Conservation (phyloP, 2,113 vertebrate species). For the Gallinago undulata region DNA sequence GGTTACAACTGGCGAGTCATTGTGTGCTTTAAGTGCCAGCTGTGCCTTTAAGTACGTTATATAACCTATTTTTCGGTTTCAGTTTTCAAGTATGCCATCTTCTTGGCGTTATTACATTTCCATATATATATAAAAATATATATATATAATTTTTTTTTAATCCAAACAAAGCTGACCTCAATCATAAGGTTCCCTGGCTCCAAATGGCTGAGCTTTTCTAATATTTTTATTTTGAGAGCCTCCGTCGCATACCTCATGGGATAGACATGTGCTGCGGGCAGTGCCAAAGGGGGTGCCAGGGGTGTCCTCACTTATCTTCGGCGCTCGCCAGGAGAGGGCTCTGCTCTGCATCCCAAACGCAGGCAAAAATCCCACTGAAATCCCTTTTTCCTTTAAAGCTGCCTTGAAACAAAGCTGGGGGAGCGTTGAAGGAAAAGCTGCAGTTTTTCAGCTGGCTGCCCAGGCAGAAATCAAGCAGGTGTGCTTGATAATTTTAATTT, state of each 20-base stretch:
- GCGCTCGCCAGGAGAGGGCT: slow-evolving; percentile 37
- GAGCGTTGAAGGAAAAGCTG: background rate
- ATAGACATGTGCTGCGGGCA: slow-evolving; percentile 29
- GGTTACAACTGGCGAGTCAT: slow-evolving; percentile 52
- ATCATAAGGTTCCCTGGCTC: slow-evolving; percentile 28
- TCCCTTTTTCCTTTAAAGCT: background rate
- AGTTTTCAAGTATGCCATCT: slow-evolving; percentile 19
- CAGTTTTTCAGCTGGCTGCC: background rate
- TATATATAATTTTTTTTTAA: background rate
- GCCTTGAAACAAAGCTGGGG: background rate
- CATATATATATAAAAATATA: background rate
- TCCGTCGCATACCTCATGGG: background rate
- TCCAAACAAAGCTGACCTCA: slow-evolving; percentile 50
- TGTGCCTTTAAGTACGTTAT: slow-evolving; percentile 42
- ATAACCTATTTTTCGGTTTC: slow-evolving; percentile 37
- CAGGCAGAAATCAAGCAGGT: background rate
- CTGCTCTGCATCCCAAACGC: background rate
- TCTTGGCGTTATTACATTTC: slow-evolving; percentile 13
- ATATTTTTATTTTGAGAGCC: slow-evolving; percentile 54
- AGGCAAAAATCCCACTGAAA: background rate
- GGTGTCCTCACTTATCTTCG: slow-evolving; percentile 24
- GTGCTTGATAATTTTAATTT: background rate
- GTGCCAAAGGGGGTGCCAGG: slow-evolving; percentile 43
- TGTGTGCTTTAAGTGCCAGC: slow-evolving; percentile 51
- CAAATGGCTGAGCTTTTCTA: slow-evolving; percentile 45